These are phyloP conservation scores for Protobothrops flavoviridis DNA, from an alignment of 2,113 vertebrate species.

Conservation along the genomic window DNA sequence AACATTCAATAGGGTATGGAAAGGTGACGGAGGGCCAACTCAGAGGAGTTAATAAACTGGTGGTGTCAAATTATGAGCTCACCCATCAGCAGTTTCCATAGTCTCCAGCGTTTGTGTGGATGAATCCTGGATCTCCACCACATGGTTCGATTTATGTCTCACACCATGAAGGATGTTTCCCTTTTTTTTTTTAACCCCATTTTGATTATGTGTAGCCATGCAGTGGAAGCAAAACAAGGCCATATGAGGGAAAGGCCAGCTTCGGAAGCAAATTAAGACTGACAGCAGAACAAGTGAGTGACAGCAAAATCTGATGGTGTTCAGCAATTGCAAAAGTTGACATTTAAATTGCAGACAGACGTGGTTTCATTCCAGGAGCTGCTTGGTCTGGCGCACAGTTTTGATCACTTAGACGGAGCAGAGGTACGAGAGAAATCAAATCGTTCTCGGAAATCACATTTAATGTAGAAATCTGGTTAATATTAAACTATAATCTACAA, in stretches of 20 bases:
- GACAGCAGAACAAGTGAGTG: slow-evolving; percentile 51
- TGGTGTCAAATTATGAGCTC: not conserved
- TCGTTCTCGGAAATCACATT: slow-evolving; percentile 82
- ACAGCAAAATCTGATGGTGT: slow-evolving; percentile 31
- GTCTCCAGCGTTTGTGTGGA: not conserved
- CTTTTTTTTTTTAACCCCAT: not conserved
- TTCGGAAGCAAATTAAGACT: slow-evolving; percentile 16
- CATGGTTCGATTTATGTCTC: slow-evolving; percentile 21
- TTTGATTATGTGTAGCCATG: not conserved
- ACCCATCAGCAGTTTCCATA: not conserved
- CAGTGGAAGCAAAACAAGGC: not conserved
- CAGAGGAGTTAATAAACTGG: not conserved
- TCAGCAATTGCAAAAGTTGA: slow-evolving; percentile 52
- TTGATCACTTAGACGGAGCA: slow-evolving; percentile 59
- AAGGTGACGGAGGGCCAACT: not conserved
- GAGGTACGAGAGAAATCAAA: slow-evolving; percentile 68
- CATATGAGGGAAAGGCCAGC: slow-evolving; percentile 11
- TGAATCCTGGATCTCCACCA: not conserved
- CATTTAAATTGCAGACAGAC: slow-evolving; percentile 67
- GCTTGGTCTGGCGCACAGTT: slow-evolving; percentile 53
- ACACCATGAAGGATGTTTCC: not conserved
- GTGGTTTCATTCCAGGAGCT: slow-evolving; percentile 69
- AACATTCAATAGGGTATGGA: not conserved
- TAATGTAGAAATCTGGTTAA: slow-evolving; percentile 80
- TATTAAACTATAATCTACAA: slow-evolving; percentile 79